Conservation (phyloP, 2,888 invertebrate genomes). For the Crioceris asparagi region DNA sequence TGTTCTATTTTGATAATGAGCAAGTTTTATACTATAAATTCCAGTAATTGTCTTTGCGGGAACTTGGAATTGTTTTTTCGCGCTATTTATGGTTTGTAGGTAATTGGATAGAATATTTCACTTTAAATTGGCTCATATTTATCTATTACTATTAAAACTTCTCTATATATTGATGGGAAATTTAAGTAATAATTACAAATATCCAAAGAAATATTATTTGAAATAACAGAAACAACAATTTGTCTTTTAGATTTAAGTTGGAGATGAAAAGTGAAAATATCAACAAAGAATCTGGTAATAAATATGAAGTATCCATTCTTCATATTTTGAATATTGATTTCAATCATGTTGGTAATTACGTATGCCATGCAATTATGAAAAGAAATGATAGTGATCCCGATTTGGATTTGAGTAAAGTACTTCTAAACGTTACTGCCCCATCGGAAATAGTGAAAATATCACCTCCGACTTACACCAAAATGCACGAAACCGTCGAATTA, state of each 20-base stretch:
- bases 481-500: slow-evolving; percentile 42
- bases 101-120: too few relatives aligned
- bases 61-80: too few relatives aligned
- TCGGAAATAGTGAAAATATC: slow-evolving; percentile 41
- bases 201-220: too few relatives aligned
- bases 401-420: slow-evolving; percentile 29
- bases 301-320: slow-evolving; percentile 39
- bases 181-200: too few relatives aligned
- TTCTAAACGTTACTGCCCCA: slow-evolving; percentile 39
- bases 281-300: slow-evolving; percentile 34
- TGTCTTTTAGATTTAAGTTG: slow-evolving; percentile 30
- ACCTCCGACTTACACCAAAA: slow-evolving; percentile 40
- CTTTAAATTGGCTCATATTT: too few relatives aligned
- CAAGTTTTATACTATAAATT: too few relatives aligned
- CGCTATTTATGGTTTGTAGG: too few relatives aligned
- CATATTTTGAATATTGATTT: slow-evolving; percentile 44
- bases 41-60: too few relatives aligned
- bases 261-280: slow-evolving; percentile 37
- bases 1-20: too few relatives aligned
- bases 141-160: too few relatives aligned
- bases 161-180: too few relatives aligned
- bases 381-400: slow-evolving; percentile 32
- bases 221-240: too few relatives aligned
- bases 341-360: slow-evolving; percentile 49
- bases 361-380: slow-evolving; percentile 42